These are phyloP conservation scores for Caloenas nicobarica DNA, from an alignment of 2,113 vertebrate species.

Conservation along the genomic window DNA sequence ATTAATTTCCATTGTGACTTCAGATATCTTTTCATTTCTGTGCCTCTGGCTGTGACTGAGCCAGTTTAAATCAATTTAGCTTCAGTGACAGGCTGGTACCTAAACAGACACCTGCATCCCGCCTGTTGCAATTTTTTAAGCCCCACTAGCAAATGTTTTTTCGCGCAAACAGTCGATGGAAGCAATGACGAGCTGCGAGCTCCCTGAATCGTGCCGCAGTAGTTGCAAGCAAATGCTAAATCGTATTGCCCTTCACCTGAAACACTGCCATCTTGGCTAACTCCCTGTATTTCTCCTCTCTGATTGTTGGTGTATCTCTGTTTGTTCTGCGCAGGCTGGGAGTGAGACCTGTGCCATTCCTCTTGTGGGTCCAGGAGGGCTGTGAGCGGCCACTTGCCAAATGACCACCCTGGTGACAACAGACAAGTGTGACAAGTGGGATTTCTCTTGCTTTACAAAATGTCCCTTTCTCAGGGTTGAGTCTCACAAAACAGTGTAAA, in stretches of 20 bases:
- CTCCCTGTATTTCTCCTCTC: background rate
- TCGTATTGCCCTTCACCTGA: background rate
- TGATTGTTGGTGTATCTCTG: background rate
- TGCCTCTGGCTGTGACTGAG: background rate
- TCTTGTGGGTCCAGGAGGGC: background rate
- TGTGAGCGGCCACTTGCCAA: background rate
- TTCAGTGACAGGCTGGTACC: background rate
- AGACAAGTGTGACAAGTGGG: background rate
- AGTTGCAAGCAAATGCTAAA: background rate
- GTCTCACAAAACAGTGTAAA: background rate
- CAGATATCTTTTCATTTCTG: background rate
- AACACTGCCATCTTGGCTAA: background rate
- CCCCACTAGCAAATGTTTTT: background rate
- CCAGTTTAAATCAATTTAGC: background rate
- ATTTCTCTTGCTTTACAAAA: background rate
- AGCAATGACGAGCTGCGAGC: rapidly evolving
- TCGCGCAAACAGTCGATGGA: rapidly evolving
- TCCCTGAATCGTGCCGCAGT: background rate
- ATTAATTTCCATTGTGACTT: background rate
- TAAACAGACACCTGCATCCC: background rate
- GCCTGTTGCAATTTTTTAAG: background rate
- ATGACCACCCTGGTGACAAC: background rate
- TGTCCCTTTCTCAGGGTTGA: background rate
- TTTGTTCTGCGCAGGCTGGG: background rate
- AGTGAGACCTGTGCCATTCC: background rate